Conservation (phyloP, 1,140 invertebrate genomes). For the Hylyphantes graminicola region DNA sequence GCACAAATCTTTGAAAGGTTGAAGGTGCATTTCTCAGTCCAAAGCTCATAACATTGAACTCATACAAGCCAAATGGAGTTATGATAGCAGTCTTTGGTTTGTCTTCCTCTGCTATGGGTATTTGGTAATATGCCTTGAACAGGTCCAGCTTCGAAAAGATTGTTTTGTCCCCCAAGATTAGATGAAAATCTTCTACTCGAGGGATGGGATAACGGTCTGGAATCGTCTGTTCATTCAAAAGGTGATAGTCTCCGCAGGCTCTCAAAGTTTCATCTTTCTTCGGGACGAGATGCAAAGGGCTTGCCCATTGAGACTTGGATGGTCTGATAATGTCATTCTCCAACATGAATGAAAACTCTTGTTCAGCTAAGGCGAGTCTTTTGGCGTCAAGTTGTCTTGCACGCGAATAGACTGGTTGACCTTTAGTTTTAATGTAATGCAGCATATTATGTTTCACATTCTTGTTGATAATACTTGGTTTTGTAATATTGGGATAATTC, state of each 20-base stretch:
- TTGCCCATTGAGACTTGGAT: slow-evolving; percentile 65
- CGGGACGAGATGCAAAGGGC: slow-evolving; percentile 62
- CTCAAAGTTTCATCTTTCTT: slow-evolving; percentile 61
- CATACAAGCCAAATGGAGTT: slow-evolving; percentile 38
- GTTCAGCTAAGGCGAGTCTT: slow-evolving; percentile 5
- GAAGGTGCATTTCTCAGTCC: slow-evolving; percentile 64
- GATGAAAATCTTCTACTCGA: slow-evolving; percentile 37
- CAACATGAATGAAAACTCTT: slow-evolving; percentile 28
- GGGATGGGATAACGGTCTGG: not conserved
- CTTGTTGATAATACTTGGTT: not conserved
- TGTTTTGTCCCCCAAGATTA: slow-evolving; percentile 14
- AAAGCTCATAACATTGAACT: slow-evolving; percentile 63
- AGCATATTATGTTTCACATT: slow-evolving; percentile 4
- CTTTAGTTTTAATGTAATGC: slow-evolving; percentile 29
- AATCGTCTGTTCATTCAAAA: slow-evolving; percentile 53
- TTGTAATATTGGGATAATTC: slow-evolving; percentile 7
- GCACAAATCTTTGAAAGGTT: slow-evolving; percentile 63
- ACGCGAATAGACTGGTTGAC: slow-evolving; percentile 11
- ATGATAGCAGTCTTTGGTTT: slow-evolving; percentile 13
- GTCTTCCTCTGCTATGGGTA: slow-evolving; percentile 22
- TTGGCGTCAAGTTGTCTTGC: slow-evolving; percentile 31
- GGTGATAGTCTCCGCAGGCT: slow-evolving; percentile 62
- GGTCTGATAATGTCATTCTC: slow-evolving; percentile 47
- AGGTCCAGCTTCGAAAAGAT: slow-evolving; percentile 33
- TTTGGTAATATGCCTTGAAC: slow-evolving; percentile 4